Evolutionary conservation across 2,113 vertebrate genomes (phyloP), one percentile per base, ranked within the genome.

Genomic region (Notothenia coriiceps): DNA sequence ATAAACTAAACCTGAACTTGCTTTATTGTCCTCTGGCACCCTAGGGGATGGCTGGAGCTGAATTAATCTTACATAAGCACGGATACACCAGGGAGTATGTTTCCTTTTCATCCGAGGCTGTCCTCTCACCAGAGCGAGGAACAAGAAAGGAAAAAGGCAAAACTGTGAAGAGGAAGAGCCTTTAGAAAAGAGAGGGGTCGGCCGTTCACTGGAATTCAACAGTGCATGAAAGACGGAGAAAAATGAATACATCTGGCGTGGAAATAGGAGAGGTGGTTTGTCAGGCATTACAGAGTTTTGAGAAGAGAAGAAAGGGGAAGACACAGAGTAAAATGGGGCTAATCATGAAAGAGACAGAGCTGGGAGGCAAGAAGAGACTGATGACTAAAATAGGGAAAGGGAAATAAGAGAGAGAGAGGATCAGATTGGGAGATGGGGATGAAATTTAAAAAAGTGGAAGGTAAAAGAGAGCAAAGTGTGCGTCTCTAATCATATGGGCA

Each of bases 221-320:
- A 76, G 86, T 56, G 74, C 74, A 74, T 91, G 82, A 90, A 88
- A 89, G 73, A 63, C 52, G 77, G 52, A 29, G 2, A 60, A 79
- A 88, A 92, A 87, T 74, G 80, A 87, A 80, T 80, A 88, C 63
- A 79, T 90, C 82, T 91, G 90, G 75, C 40, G 55, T 73, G 74
- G 83, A 89, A 89, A 88, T 50, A 75, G 57, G 66, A 91, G 84
- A 90, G 82, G 82, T 83, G 82, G 86, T 84, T 84, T 50, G 71
- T 78, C 78, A 54, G 78, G 71, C 75, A 87, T 82, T 64, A 65
- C 40, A 22, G 76, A 84, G 76, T 88, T 89, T 79, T 68, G 67
- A 84, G 63, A 70, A 20, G 54, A 73, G 69, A 79, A 74, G 69
- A 83, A 85, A 79, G 57, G 70, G 81, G 65, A 80, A 70, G 73